A percentile compares a stretch with the other conserved stretches of the same genome.
phyloP scores from a whole-genome alignment of 2,113 vertebrate species.

The Cyprinodon brontotheroides region DNA sequence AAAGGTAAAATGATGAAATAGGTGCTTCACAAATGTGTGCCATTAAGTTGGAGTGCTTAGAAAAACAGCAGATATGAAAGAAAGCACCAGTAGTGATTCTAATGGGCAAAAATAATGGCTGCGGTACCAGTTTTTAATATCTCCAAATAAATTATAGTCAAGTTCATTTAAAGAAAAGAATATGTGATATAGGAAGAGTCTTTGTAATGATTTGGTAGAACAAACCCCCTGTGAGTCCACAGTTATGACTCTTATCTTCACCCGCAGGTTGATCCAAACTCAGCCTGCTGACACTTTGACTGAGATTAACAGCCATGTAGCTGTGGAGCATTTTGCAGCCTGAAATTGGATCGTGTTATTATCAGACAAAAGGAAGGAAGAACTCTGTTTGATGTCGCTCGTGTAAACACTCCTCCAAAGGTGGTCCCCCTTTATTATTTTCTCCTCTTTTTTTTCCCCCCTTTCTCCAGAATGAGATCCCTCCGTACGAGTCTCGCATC shows the following conservation, averaged over 20 bases:
- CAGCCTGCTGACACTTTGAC: constrained; percentile 34
- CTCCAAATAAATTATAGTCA: constrained; percentile 16
- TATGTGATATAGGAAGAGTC: constrained; percentile 3
- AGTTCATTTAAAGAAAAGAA: constrained; percentile 22
- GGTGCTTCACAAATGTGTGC: constrained; percentile 20
- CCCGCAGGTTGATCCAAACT: constrained; percentile 57
- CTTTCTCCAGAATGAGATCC: constrained; percentile 62
- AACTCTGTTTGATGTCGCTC: constrained; percentile 43
- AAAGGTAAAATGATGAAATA: constrained; percentile 23
- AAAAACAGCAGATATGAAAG: constrained; percentile 12
- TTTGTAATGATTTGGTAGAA: constrained; percentile 30
- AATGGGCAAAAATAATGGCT: constrained; percentile 21
- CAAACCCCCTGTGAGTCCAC: constrained; percentile 31
- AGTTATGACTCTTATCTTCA: constrained; percentile 59
- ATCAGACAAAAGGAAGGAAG: constrained; percentile 47
- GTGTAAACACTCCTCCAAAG: constrained; percentile 37
- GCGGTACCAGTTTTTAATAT: constrained; percentile 14
- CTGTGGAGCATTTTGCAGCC: constrained; percentile 47
- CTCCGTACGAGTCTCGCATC: constrained; percentile 74
- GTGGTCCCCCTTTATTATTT: constrained; percentile 3
- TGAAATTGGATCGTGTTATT: constrained; percentile 58
- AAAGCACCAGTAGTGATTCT: constrained; percentile 8
- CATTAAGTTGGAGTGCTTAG: constrained; percentile 6
- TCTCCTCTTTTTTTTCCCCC: not conserved
- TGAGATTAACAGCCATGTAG: constrained; percentile 64